Evolutionary conservation across 2,888 invertebrate species (phyloP).

Genomic region (Thyatira batis): DNA sequence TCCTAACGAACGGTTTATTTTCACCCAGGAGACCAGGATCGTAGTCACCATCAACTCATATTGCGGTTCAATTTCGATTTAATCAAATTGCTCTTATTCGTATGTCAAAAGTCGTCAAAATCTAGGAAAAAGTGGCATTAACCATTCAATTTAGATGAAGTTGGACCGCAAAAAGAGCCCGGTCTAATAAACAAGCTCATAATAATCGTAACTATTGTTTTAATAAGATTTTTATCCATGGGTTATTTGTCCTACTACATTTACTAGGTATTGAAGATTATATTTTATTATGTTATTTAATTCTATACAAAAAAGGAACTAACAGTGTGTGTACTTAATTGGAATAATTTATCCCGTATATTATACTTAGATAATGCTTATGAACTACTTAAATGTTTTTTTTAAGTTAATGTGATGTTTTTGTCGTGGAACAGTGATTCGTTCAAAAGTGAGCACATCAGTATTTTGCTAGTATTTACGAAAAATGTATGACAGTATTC

Average conservation of each 20-base stretch:
- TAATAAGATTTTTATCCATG: background rate
- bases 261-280: slow-evolving; percentile 44
- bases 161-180: too few relatives aligned
- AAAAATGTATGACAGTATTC: too few relatives aligned
- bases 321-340: slow-evolving; percentile 68
- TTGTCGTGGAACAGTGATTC: background rate
- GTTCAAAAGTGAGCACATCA: background rate
- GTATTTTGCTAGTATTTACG: background rate
- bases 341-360: slow-evolving; percentile 38
- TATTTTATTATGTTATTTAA: slow-evolving; percentile 45
- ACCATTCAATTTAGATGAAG: too few relatives aligned
- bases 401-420: background rate
- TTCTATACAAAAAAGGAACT: slow-evolving; percentile 78
- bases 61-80: slow-evolving; percentile 11
- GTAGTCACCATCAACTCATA: too few relatives aligned
- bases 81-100: too few relatives aligned
- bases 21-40: too few relatives aligned
- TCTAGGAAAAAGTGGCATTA: too few relatives aligned
- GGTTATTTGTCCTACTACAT: slow-evolving; percentile 23
- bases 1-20: too few relatives aligned
- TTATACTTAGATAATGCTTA: slow-evolving; percentile 41
- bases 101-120: too few relatives aligned
- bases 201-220: background rate
- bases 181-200: background rate
- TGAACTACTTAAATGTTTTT: slow-evolving; percentile 25